Percentiles rank a stretch among this genome's conserved stretches.
Conservation (phyloP, 2,797 vertebrate genomes). For the Enteromius viviparus region DNA sequence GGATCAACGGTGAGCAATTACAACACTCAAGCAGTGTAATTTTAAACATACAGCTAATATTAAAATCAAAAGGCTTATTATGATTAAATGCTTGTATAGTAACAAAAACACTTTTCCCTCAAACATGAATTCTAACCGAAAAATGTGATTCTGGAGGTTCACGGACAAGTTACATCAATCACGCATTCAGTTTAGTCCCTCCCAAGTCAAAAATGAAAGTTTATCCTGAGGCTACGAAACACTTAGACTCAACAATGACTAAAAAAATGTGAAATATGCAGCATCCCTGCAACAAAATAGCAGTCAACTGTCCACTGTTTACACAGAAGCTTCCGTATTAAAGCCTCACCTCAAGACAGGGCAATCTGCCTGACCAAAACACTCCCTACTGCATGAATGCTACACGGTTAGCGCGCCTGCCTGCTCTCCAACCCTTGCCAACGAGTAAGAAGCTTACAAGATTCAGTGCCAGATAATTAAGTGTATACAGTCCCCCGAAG, state of each 20-base stretch:
- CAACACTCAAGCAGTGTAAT: not conserved
- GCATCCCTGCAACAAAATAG: not conserved
- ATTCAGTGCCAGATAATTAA: slow-evolving; percentile 61
- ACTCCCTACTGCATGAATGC: slow-evolving; percentile 20
- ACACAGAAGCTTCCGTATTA: not conserved
- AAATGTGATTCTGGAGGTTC: not conserved
- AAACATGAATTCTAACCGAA: not conserved
- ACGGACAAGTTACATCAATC: not conserved
- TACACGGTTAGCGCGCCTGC: slow-evolving; percentile 28
- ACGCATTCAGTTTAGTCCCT: not conserved
- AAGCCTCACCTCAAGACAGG: not conserved
- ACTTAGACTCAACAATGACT: not conserved
- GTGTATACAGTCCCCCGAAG: slow-evolving; percentile 57
- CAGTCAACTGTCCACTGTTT: not conserved
- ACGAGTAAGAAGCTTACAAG: slow-evolving; percentile 58
- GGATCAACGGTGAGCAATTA: not conserved
- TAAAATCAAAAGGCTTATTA: no score
- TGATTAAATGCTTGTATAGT: no score
- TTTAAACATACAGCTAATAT: not conserved
- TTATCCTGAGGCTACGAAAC: not conserved
- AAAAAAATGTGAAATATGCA: slow-evolving; percentile 18
- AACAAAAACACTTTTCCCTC: not conserved
- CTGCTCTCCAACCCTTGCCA: slow-evolving; percentile 48
- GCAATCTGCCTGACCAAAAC: slow-evolving; percentile 17
- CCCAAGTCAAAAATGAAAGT: not conserved